Base-by-base conservation (phyloP, 1,140 invertebrate genomes). In the Cyclargus thomasi region DNA sequence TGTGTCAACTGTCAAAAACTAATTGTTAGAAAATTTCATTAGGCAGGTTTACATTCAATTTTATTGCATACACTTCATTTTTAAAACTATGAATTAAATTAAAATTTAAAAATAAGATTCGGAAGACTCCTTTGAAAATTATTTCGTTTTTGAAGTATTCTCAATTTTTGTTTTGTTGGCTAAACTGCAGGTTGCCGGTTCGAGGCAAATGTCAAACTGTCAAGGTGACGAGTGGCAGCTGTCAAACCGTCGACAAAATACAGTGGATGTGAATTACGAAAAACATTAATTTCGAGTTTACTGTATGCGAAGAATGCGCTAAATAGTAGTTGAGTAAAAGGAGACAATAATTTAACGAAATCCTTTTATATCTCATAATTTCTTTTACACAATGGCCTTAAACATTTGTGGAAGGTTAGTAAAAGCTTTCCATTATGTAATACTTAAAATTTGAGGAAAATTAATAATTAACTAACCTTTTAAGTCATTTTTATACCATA, bases 401-500 rank as follows among this genome's bases (percentile, higher is more conserved):
- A 81, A 79, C 62, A 76, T 76, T 62, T 85, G 85, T 69, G 73
- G 78, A 70, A 89, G 85, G 86, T 89, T 80, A 74, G 77, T 83
- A 76, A 62, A 69, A 75, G 74, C 77, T 78, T 75, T 79, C 75
- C 78, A 85, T 88, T 88, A 87, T 88, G 83, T 89, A 89, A 88
- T 73, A 70, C 67, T 76, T 20, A 18, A 29, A 18, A 23, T 4
- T 16, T 17, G 17, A 17, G 17, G n/a, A 17, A 57, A 29, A 57
- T 29, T 23, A 18, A 20, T 57, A 8, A 14, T 14, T 17, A 35
- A 18, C 8, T 14, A 47, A 47, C 39, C 14, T 47, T 47, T 47
- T 47, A 8, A 47, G 14, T 47, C 39, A 47, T 47, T 14, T 14
- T 47, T 14, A 47, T 14, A 1, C 14, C 0, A 47, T 14, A 47